These are phyloP conservation scores for Phthorimaea operculella DNA, from an alignment of 1,140 invertebrate genomes.

Conservation along the genomic window DNA sequence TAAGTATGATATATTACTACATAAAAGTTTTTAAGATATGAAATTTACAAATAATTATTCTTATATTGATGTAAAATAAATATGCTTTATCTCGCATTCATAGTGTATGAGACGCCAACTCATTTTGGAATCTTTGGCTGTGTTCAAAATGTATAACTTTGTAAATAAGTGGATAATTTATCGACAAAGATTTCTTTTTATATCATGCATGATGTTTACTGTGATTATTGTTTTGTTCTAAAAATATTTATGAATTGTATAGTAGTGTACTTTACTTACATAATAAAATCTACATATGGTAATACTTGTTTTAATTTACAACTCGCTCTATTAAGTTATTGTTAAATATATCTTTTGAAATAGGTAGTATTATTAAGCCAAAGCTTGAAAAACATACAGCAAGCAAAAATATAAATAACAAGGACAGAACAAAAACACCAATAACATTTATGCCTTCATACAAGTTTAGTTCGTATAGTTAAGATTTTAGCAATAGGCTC, in stretches of 20 bases:
- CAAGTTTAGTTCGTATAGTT: too few relatives aligned
- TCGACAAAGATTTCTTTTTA: neutral
- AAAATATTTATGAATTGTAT: neutral
- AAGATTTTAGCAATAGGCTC: too few relatives aligned
- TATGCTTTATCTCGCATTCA: neutral
- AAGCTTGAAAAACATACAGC: too few relatives aligned
- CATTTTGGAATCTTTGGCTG: neutral
- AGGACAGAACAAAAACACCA: too few relatives aligned
- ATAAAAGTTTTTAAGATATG: conserved; percentile 1
- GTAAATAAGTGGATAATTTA: neutral
- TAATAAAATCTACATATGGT: neutral
- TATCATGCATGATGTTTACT: neutral
- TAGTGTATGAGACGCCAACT: neutral
- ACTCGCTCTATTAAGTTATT: neutral
- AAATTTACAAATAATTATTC: conserved; percentile 6
- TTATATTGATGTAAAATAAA: conserved; percentile 5
- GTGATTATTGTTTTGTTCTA: neutral
- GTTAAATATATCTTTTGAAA: too few relatives aligned
- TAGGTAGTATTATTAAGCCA: too few relatives aligned
- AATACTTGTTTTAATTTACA: neutral
- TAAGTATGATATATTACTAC: conserved; percentile 3
- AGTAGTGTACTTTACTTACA: neutral
- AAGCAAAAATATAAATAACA: too few relatives aligned
- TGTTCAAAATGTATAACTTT: neutral
- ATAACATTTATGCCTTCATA: too few relatives aligned